Evolutionary conservation across 2,888 invertebrate species (phyloP).

Genomic region (Saturnia pavonia): DNA sequence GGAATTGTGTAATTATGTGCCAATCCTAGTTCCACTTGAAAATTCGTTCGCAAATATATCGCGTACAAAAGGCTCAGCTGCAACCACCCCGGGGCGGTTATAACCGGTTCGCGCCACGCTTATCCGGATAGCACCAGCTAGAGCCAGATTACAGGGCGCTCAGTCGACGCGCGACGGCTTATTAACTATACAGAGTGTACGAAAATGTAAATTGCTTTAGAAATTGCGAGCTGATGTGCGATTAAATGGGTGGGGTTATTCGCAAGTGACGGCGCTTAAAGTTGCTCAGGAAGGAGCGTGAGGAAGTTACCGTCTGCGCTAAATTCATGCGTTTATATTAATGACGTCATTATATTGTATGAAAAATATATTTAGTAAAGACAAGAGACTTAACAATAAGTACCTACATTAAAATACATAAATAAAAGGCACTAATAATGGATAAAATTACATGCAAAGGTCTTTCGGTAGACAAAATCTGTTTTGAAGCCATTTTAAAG

Average conservation of each 20-base stretch:
- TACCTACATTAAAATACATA: too few species aligned
- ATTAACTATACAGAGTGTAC: conserved; percentile 41
- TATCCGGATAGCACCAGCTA: conserved; percentile 34
- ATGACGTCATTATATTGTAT: neutral
- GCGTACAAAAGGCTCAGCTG: conserved; percentile 22
- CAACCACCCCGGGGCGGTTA: conserved; percentile 35
- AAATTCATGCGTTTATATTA: neutral
- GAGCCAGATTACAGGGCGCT: conserved; percentile 48
- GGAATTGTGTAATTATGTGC: neutral
- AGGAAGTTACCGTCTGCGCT: neutral
- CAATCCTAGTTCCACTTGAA: neutral
- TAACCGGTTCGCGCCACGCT: conserved; percentile 36
- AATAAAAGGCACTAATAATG: too few species aligned
- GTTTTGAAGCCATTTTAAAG: too few species aligned
- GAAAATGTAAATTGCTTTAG: conserved; percentile 55
- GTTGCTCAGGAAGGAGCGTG: neutral
- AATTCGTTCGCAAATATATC: neutral
- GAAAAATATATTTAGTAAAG: neutral
- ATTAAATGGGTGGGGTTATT: conserved; percentile 42
- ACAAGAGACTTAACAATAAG: neutral
- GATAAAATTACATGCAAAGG: too few species aligned
- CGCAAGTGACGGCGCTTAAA: conserved; percentile 15
- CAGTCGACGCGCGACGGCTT: conserved; percentile 43
- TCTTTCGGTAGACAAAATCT: too few species aligned
- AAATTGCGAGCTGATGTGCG: conserved; percentile 47